Base-by-base conservation (phyloP, 2,797 vertebrate species). In the Liasis olivaceus region DNA sequence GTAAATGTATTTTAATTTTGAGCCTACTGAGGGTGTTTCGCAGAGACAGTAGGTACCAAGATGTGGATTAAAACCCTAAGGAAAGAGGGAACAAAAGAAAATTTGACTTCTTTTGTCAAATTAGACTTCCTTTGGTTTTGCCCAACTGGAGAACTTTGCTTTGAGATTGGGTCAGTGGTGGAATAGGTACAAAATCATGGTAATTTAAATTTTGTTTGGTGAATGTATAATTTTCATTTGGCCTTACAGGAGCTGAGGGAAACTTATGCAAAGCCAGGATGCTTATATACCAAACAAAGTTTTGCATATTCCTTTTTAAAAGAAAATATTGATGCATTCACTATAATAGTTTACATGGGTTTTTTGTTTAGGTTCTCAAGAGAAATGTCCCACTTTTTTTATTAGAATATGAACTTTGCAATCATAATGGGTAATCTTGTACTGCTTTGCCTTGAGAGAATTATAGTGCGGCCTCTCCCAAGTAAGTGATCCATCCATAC, bases 141-240 rank as follows among this genome's bases (percentile, higher is more conserved):
- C 15, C 85, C 36, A 0, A 0, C 88, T 28, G 56, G 89, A 90
- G 24, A 92, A 22, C 91, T 85, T 87, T 42, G 91, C 93, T 92
- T 93, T 86, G 87, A 94, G 94, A 93, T 24, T 58, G 2, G 85
- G 58, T 62, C 56, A 87, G 24, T 60, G 22, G 36, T 92, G 28
- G 51, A 94, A 93, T 20, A 88, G 54, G 13, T 90, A 94, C 9
- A 90, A 87, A 17, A 86, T 51, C 31, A 95, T 95, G 90, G 93
- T 62, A 95, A 96, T 96, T 11, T 95, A 89, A 93, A 94, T 95
- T 94, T 96, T 51, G 12, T 95, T 94, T 89, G 94, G 84, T 0
- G 62, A 89, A 69, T 22, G 64, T 85, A 58, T 92, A 89, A 94
- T 66, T 11, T 94, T 96, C 94, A 89, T 56, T 81, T 87, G 90